Conservation (phyloP, 2,888 invertebrate genomes). For the Deilephila porcellus region DNA sequence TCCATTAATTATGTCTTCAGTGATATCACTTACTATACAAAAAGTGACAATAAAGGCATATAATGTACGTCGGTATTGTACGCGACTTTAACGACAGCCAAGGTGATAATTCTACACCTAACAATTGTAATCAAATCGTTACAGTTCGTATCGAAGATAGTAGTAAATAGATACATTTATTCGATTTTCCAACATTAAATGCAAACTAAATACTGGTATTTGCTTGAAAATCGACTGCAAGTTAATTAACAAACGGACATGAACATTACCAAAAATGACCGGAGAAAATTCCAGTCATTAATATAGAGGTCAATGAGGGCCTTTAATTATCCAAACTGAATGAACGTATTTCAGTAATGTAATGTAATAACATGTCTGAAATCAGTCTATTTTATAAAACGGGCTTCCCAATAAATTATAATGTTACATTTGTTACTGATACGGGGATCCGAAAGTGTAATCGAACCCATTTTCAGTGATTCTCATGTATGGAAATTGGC, state of each 20-base stretch:
- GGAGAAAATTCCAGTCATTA: not conserved
- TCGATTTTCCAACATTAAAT: too few relatives aligned
- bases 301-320: constrained; percentile 6
- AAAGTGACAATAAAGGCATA: too few relatives aligned
- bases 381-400: not conserved
- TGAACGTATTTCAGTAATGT: not conserved
- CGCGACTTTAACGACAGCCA: too few relatives aligned
- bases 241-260: not conserved
- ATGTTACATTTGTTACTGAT: not conserved
- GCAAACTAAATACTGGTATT: not conserved
- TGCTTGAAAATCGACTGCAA: not conserved
- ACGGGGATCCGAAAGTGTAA: not conserved
- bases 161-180: too few relatives aligned
- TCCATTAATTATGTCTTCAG: too few relatives aligned
- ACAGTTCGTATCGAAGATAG: too few relatives aligned
- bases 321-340: constrained; percentile 3
- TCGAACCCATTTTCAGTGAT: not conserved
- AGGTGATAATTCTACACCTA: too few relatives aligned
- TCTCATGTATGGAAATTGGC: too few relatives aligned
- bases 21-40: too few relatives aligned
- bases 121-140: too few relatives aligned
- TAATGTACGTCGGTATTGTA: too few relatives aligned
- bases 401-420: constrained; percentile 6
- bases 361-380: not conserved
- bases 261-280: not conserved